phyloP scores from a whole-genome alignment of 2,113 vertebrate species.

The Ophiodon elongatus region DNA sequence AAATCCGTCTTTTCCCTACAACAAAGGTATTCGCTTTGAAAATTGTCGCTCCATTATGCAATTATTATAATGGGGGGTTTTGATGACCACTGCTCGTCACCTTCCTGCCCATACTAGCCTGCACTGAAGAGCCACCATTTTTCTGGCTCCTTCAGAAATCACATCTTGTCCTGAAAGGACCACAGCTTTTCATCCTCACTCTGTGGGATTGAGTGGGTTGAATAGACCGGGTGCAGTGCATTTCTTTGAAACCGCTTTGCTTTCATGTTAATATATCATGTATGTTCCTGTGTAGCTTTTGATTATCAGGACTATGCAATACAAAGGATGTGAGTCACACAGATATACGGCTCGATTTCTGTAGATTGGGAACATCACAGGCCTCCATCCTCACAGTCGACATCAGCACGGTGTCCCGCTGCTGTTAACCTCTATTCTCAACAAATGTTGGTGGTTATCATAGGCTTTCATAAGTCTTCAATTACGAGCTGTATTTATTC shows the following conservation, averaged over 20 bases:
- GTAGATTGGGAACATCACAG: slow-evolving; percentile 24
- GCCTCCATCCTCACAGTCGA: slow-evolving; percentile 26
- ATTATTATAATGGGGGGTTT: slow-evolving; percentile 4
- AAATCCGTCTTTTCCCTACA: neutral
- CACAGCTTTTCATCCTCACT: slow-evolving; percentile 40
- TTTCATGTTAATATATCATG: slow-evolving; percentile 49
- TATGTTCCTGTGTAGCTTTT: slow-evolving; percentile 50
- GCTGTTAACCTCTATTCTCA: too few relatives aligned
- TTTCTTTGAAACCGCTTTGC: slow-evolving; percentile 38
- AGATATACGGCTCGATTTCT: slow-evolving; percentile 28
- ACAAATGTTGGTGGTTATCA: neutral
- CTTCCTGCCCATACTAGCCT: neutral
- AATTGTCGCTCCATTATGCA: neutral
- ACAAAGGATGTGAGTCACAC: slow-evolving; percentile 55
- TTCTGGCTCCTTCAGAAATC: slow-evolving; percentile 25
- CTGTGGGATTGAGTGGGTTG: slow-evolving; percentile 18
- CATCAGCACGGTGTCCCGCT: neutral
- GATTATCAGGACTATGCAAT: slow-evolving; percentile 62
- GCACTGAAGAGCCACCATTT: slow-evolving; percentile 4
- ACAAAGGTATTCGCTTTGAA: slow-evolving; percentile 14
- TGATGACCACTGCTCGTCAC: neutral
- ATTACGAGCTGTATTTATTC: neutral
- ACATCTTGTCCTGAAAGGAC: slow-evolving; percentile 12
- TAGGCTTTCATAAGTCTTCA: neutral
- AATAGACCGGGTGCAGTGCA: neutral